phyloP scores from a whole-genome alignment of 2,797 vertebrate genomes.

The Typhlichthys eigenmanni region DNA sequence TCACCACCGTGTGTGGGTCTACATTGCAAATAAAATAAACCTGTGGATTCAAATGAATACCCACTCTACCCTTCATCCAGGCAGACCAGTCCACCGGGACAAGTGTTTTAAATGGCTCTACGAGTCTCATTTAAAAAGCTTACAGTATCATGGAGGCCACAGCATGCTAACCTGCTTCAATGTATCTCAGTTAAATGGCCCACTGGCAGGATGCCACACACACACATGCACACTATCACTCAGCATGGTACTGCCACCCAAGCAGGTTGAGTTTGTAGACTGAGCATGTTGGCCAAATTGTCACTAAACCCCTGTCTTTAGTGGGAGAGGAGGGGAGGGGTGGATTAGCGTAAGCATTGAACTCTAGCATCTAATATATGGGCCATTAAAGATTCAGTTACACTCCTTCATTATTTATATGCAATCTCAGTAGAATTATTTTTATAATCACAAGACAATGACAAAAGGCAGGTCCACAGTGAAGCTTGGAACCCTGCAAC shows the following conservation, averaged over 20 bases:
- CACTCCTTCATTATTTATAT: too few species aligned
- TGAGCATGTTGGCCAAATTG: constrained; percentile 23
- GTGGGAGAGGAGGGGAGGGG: not conserved
- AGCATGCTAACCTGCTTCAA: constrained; percentile 9
- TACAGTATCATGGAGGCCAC: not conserved
- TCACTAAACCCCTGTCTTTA: not conserved
- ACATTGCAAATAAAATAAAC: constrained; percentile 1
- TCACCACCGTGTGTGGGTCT: not conserved
- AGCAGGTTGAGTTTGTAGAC: too few species aligned
- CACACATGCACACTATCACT: constrained; percentile 35
- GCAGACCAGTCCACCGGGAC: too few species aligned
- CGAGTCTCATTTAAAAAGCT: constrained; percentile 28
- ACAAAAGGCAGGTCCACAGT: too few species aligned
- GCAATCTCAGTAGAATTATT: too few species aligned
- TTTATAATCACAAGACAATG: too few species aligned
- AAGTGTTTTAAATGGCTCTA: constrained; percentile 12
- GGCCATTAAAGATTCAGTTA: too few species aligned
- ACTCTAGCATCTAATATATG: too few species aligned
- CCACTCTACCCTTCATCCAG: not conserved
- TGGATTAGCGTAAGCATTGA: not conserved
- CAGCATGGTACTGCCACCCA: constrained; percentile 43
- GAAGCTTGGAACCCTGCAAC: too few species aligned
- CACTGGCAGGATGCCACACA: constrained; percentile 13
- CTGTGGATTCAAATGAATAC: not conserved
- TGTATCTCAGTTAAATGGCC: constrained; percentile 30